Percentiles rank a stretch among this genome's conserved stretches.
These are phyloP conservation scores for Chauna torquata DNA, from an alignment of 2,113 vertebrate species.

Conservation along the genomic window DNA sequence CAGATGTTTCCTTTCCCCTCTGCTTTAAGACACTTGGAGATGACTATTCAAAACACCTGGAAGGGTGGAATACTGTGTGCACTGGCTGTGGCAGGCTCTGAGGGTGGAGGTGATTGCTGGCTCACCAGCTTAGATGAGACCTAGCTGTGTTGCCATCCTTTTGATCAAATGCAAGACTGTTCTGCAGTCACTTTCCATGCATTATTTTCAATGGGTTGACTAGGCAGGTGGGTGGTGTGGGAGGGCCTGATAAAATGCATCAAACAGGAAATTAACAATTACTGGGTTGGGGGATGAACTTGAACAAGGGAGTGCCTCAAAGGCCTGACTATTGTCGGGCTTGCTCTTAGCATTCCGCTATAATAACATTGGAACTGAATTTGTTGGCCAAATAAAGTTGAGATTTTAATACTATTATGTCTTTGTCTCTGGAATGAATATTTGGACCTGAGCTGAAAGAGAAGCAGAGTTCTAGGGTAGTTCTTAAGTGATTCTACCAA, in stretches of 20 bases:
- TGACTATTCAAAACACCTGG: background rate
- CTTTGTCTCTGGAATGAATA: background rate
- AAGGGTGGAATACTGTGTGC: conserved; percentile 11
- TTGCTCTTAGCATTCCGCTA: conserved; percentile 83
- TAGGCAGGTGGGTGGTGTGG: background rate
- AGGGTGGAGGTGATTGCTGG: background rate
- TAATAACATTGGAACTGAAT: conserved; percentile 82
- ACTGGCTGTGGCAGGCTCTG: conserved; percentile 31
- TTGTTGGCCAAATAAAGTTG: conserved; percentile 95
- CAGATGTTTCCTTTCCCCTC: background rate
- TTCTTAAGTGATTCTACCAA: background rate
- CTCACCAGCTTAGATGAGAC: background rate
- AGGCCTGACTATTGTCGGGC: background rate
- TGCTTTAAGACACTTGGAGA: background rate
- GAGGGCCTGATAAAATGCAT: conserved; percentile 4
- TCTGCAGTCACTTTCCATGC: background rate
- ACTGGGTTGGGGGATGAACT: conserved; percentile 22
- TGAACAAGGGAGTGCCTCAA: conserved; percentile 6
- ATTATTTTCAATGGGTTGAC: conserved; percentile 2
- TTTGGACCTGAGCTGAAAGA: background rate
- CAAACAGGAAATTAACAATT: conserved; percentile 14
- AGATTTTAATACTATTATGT: conserved; percentile 76
- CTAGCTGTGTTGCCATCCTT: background rate
- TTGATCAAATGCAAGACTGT: conserved; percentile 13
- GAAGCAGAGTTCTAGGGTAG: background rate